A percentile compares a stretch with the other conserved stretches of the same genome.
phyloP scores from a whole-genome alignment of 2,797 vertebrate genomes.

The Paramormyrops hopkinsi region DNA sequence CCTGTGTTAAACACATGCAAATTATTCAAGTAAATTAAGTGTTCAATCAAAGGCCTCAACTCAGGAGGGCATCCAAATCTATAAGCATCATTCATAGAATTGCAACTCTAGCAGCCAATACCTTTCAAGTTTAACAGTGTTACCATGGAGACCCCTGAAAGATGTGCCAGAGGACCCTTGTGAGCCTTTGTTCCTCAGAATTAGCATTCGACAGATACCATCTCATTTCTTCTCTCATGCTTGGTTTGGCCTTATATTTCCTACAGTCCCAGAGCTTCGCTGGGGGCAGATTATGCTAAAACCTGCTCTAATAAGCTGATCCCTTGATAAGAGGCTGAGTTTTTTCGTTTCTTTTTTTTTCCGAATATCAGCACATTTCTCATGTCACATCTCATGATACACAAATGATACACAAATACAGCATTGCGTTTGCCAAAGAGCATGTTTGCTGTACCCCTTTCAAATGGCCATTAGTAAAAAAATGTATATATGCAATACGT shows the following conservation, averaged over 20 bases:
- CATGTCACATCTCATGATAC: slow-evolving; percentile 1
- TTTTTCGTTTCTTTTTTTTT: background rate
- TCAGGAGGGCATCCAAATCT: background rate
- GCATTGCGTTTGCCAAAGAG: background rate
- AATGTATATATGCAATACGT: background rate
- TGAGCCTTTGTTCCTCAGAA: slow-evolving; percentile 28
- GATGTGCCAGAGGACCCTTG: slow-evolving; percentile 23
- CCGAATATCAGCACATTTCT: slow-evolving; percentile 37
- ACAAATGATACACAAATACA: background rate
- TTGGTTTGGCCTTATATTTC: slow-evolving; percentile 3
- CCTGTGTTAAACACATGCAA: background rate
- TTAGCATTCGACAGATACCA: slow-evolving; percentile 30
- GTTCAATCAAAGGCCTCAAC: background rate
- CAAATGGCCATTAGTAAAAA: background rate
- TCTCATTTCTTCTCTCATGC: slow-evolving; percentile 12
- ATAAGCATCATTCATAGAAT: background rate
- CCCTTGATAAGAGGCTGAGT: slow-evolving; percentile 39
- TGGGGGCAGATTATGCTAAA: slow-evolving; percentile 37
- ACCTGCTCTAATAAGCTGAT: slow-evolving; percentile 39
- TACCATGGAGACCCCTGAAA: slow-evolving; percentile 31
- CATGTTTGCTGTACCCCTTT: background rate
- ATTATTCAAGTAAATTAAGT: slow-evolving; percentile 7
- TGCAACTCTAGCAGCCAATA: slow-evolving; percentile 31
- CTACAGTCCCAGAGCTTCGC: slow-evolving; percentile 18
- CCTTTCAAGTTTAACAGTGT: slow-evolving; percentile 34